Conservation (phyloP, 2,888 invertebrate species). For the Phalera bucephala region DNA sequence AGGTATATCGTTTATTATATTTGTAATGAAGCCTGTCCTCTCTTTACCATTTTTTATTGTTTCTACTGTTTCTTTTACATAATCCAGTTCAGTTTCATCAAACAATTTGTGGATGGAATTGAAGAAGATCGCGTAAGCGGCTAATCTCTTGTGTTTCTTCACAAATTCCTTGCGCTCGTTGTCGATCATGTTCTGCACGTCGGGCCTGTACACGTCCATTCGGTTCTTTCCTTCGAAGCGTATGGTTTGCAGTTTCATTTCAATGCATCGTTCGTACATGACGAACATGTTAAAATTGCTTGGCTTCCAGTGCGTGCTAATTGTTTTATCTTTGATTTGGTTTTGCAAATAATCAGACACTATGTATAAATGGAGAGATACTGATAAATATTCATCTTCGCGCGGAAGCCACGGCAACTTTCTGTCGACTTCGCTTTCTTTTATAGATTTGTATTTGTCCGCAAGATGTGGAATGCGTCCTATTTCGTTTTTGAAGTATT, state of each 20-base stretch:
- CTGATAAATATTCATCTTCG: background rate
- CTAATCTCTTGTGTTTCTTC: conserved; percentile 8
- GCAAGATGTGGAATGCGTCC: background rate
- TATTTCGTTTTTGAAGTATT: conserved; percentile 9
- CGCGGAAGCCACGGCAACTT: background rate
- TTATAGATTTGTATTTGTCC: conserved; percentile 1
- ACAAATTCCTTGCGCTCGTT: conserved; percentile 7
- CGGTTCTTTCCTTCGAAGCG: conserved; percentile 9
- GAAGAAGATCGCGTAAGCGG: conserved; percentile 6
- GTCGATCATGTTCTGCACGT: conserved; percentile 5
- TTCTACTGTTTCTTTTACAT: conserved; percentile 2
- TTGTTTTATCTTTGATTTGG: conserved; percentile 6
- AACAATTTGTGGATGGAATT: background rate
- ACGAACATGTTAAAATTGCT: conserved; percentile 3
- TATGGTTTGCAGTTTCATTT: conserved; percentile 9
- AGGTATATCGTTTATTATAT: conserved; percentile 4
- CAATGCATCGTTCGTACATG: conserved; percentile 8
- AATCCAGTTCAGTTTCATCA: background rate
- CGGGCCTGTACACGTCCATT: conserved; percentile 8
- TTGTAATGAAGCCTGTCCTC: conserved; percentile 8
- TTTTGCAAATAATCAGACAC: conserved; percentile 7
- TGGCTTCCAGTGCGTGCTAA: conserved; percentile 5
- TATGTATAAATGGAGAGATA: conserved; percentile 7
- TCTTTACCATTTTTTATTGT: conserved; percentile 6
- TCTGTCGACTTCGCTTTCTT: background rate